Evolutionary conservation across 2,113 vertebrate species (phyloP), one percentile per base, ranked within the genome.

Genomic region (Nestor notabilis): DNA sequence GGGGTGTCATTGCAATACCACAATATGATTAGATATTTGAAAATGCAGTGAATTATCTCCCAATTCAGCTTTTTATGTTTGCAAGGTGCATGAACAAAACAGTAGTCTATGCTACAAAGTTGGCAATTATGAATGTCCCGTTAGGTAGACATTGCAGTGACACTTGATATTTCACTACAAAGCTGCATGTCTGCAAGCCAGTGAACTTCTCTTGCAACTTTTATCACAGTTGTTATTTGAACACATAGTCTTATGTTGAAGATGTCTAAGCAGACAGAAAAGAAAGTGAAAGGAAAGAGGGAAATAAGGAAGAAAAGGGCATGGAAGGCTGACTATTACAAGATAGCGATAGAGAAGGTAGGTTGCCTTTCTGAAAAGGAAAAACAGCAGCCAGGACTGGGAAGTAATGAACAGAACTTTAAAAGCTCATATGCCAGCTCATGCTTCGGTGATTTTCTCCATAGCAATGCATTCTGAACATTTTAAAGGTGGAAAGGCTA

Each of bases 401-500:
- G 63, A 88, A 94, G 75, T 60, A 83, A 92, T 18, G 61, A 85
- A 83, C 33, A 85, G 56, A 90, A 80, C 29, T 93, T 85, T 68
- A 79, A 82, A 91, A 90, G 70, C 68, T 88, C 44, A 56, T 66
- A 71, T 47, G 41, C n/a, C 53, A 83, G 71, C 24, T 90, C 66
- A 72, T 58, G 83, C 88, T 94, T 83, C 18, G 4, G 52, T 80
- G 82, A 80, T 83, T 93, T 96, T 83, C 63, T 83, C 83, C 63
- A 72, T 13, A 85, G 90, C 23, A 35, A 85, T 85, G 70, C 41
- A 74, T 85, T 90, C 49, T 76, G 92, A 93, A 47, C 39, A 43
- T 90, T 18, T 90, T 93, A 93, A 87, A 72, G 37, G 71, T 70
- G 88, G 66, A 93, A 94, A 90, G 74, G 16, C 53, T 61, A 79